phyloP scores from a whole-genome alignment of 2,797 vertebrate species.

The Okamejei kenojei region DNA sequence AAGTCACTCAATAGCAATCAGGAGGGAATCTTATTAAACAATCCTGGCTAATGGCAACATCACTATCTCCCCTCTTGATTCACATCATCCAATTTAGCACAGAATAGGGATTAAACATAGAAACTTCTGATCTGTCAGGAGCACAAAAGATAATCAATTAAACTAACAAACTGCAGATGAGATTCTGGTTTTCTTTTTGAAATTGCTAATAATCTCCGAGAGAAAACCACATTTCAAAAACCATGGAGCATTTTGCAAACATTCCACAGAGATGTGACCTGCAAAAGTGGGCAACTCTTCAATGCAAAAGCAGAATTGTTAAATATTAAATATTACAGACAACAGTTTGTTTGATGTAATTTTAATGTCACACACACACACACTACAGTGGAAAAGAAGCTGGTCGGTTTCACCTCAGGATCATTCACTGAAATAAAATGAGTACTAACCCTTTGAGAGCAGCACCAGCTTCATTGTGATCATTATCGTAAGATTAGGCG shows the following conservation, averaged over 20 bases:
- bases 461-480: background rate
- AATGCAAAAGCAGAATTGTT: background rate
- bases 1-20: background rate
- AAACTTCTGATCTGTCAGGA: background rate
- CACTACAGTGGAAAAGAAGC: background rate
- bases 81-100: background rate
- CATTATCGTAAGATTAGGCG: conserved; percentile 12
- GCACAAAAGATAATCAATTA: background rate
- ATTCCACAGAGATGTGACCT: background rate
- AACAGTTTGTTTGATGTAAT: background rate
- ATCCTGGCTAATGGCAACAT: background rate
- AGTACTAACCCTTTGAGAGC: conserved; percentile 14
- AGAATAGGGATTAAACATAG: background rate
- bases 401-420: background rate
- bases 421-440: conserved; percentile 6
- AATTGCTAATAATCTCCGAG: background rate
- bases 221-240: background rate
- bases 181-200: background rate
- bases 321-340: background rate
- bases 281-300: background rate
- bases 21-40: background rate
- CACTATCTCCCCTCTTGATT: background rate
- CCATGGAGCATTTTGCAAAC: background rate
- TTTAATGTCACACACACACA: background rate
- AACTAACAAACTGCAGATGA: background rate